Evolutionary conservation across 1,140 invertebrate species (phyloP).

Genomic region (Epicauta chinensis): DNA sequence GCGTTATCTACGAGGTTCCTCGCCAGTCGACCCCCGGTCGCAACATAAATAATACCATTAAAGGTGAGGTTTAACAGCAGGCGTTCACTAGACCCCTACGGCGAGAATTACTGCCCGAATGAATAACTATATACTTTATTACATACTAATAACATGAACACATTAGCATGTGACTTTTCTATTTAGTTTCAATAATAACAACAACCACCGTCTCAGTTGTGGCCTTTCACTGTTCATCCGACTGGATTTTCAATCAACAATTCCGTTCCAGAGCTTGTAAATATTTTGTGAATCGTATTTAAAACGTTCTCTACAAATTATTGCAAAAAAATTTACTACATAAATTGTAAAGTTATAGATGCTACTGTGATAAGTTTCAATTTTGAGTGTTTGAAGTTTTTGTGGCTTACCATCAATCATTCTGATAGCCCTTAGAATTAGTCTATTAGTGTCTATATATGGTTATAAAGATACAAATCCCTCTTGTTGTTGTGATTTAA

Average conservation of each 20-base stretch:
- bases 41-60: slow-evolving; percentile 44
- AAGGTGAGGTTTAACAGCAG: slow-evolving; percentile 44
- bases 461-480: no score
- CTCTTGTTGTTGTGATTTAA: no score
- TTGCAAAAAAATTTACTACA: no score
- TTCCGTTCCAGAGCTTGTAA: background rate
- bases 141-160: slow-evolving; percentile 44
- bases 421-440: no score
- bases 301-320: background rate
- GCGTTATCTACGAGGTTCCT: slow-evolving; percentile 14
- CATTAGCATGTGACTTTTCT: slow-evolving; percentile 40
- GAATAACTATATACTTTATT: slow-evolving; percentile 46
- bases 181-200: slow-evolving; percentile 28
- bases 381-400: no score
- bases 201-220: slow-evolving; percentile 26
- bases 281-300: background rate
- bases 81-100: slow-evolving; percentile 32
- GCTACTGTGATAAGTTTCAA: no score
- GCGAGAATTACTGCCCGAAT: slow-evolving; percentile 44
- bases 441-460: no score
- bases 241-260: slow-evolving; percentile 13
- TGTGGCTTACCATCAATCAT: no score
- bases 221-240: slow-evolving; percentile 29
- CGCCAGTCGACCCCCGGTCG: slow-evolving; percentile 22
- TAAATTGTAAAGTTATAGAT: no score